Percentiles rank a stretch among this genome's conserved stretches.
Conservation (phyloP, 2,797 vertebrate species). For the Coreius guichenoti region DNA sequence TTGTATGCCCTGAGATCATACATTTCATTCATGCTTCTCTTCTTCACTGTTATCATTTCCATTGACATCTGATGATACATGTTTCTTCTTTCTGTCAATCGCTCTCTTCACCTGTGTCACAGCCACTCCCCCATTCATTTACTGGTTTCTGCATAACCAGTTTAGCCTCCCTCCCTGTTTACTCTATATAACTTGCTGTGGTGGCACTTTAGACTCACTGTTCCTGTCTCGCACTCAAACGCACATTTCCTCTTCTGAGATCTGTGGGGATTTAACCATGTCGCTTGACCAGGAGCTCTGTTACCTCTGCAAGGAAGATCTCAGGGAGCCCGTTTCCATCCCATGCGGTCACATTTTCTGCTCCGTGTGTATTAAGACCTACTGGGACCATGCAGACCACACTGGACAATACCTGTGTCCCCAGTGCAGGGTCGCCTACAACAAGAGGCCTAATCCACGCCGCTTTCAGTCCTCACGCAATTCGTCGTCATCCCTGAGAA, state of each 20-base stretch:
- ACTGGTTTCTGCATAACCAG: conserved; percentile 86
- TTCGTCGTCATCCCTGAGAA: conserved; percentile 57
- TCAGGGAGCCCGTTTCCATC: conserved; percentile 81
- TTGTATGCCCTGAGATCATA: conserved; percentile 55
- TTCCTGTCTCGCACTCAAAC: conserved; percentile 60
- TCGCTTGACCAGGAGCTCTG: conserved; percentile 77
- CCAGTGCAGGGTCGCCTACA: conserved; percentile 79
- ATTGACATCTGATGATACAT: conserved; percentile 58
- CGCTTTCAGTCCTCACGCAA: conserved; percentile 69
- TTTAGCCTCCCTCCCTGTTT: conserved; percentile 81
- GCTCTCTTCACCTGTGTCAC: conserved; percentile 66
- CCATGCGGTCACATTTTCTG: conserved; percentile 83
- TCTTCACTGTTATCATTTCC: conserved; percentile 49
- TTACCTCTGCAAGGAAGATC: conserved; percentile 81
- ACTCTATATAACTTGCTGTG: conserved; percentile 76
- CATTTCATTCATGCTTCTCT: conserved; percentile 70
- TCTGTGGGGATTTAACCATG: conserved; percentile 64
- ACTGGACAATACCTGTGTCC: conserved; percentile 78
- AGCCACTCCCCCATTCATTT: conserved; percentile 73
- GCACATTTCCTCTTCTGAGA: conserved; percentile 2
- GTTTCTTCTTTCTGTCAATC: conserved; percentile 40
- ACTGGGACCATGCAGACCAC: conserved; percentile 83
- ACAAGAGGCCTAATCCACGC: conserved; percentile 79
- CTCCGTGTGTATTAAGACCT: conserved; percentile 81
- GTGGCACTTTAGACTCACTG: conserved; percentile 71